phyloP scores from a whole-genome alignment of 2,113 vertebrate genomes.

The Lutjanus erythropterus region DNA sequence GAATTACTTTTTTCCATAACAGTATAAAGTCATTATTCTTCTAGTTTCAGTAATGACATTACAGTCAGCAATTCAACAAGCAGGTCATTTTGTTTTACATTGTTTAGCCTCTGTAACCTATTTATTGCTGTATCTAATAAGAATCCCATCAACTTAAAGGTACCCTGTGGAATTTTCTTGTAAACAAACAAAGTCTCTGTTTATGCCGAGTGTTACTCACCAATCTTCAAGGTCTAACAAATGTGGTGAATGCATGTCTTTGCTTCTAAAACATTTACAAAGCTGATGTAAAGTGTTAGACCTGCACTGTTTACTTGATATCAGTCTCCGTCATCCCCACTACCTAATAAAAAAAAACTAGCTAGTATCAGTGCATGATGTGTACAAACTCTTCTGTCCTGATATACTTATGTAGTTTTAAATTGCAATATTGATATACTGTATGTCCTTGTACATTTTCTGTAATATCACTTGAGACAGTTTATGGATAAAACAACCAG shows the following conservation, averaged over 20 bases:
- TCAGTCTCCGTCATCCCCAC: not conserved
- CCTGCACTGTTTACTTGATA: not conserved
- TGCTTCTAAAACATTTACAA: not conserved
- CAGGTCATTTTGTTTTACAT: conserved; percentile 6
- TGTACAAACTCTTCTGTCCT: not conserved
- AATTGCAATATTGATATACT: not conserved
- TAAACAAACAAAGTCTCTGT: not conserved
- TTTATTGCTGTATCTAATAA: not conserved
- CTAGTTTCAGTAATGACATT: conserved; percentile 16
- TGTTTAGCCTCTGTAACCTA: not conserved
- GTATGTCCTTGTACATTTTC: not conserved
- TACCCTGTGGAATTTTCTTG: not conserved
- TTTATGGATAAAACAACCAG: not conserved
- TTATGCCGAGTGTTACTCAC: not conserved
- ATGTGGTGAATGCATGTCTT: not conserved
- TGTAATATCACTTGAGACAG: not conserved
- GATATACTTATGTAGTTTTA: not conserved
- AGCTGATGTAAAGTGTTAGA: not conserved
- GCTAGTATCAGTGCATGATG: too few relatives aligned
- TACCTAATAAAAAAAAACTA: not conserved
- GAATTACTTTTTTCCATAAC: conserved; percentile 12
- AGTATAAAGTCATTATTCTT: not conserved
- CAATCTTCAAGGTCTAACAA: not conserved
- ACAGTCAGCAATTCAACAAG: not conserved
- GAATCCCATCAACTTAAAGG: not conserved